These are phyloP conservation scores for Tragelaphus eurycerus DNA, from an alignment of 2,797 vertebrate genomes.

Conservation along the genomic window DNA sequence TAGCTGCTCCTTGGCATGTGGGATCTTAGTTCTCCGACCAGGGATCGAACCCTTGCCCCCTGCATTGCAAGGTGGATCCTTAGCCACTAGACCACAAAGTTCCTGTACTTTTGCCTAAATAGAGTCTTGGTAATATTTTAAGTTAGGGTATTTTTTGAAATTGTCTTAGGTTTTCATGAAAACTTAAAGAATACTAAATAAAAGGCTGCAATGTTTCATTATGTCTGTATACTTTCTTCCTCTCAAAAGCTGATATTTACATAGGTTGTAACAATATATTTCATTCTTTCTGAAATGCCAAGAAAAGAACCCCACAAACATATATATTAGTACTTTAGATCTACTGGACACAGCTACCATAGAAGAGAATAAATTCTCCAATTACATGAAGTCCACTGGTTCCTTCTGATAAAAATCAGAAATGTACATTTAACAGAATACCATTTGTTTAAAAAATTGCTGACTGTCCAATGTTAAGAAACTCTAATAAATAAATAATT, in stretches of 20 bases:
- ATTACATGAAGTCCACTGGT: neutral
- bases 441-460: neutral
- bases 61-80: neutral
- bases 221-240: neutral
- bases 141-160: neutral
- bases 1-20: neutral
- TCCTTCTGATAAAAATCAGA: neutral
- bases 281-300: neutral
- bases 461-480: neutral
- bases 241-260: neutral
- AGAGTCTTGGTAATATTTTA: neutral
- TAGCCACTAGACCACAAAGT: neutral
- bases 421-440: neutral
- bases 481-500: neutral
- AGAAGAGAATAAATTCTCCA: neutral
- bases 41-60: neutral
- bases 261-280: neutral
- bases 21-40: neutral
- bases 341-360: accelerated
- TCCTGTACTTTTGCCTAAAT: neutral
- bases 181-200: neutral
- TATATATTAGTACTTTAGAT: neutral
- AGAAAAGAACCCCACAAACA: neutral
- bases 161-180: neutral
- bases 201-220: neutral